Conservation (phyloP, 2,797 vertebrate genomes). For the Falco rusticolus region DNA sequence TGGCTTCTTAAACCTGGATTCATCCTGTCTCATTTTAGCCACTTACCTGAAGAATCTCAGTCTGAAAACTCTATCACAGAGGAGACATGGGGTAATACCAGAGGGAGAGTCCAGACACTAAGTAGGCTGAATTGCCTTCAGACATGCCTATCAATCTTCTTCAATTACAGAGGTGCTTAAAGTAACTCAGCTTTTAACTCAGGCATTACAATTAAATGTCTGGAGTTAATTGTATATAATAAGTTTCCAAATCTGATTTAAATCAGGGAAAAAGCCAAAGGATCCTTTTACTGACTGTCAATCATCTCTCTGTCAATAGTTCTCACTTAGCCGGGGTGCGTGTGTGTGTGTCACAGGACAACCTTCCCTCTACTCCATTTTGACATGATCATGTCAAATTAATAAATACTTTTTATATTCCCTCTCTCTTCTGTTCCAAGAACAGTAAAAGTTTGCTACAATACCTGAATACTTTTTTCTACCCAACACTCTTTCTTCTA, state of each 20-base stretch:
- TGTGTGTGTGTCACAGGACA: neutral
- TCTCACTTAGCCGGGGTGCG: neutral
- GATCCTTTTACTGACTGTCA: neutral
- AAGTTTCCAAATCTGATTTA: slow-evolving; percentile 13
- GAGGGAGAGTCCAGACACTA: neutral
- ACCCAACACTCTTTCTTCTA: neutral
- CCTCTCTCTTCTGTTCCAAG: neutral
- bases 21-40: slow-evolving; percentile 1
- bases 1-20: neutral
- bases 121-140: slow-evolving; percentile 5
- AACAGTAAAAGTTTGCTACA: neutral
- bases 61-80: neutral
- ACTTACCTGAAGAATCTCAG: neutral
- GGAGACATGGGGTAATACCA: neutral
- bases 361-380: neutral
- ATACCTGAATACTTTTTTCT: neutral
- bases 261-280: slow-evolving; percentile 1
- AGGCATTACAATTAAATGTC: slow-evolving; percentile 29
- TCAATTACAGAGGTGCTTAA: slow-evolving; percentile 19
- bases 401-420: neutral
- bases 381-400: neutral
- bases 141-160: slow-evolving; percentile 10
- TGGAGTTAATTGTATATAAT: slow-evolving; percentile 30
- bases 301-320: neutral
- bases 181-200: slow-evolving; percentile 36